Evolutionary conservation across 1,140 invertebrate species (phyloP).

Genomic region (Drosophila takahashii): DNA sequence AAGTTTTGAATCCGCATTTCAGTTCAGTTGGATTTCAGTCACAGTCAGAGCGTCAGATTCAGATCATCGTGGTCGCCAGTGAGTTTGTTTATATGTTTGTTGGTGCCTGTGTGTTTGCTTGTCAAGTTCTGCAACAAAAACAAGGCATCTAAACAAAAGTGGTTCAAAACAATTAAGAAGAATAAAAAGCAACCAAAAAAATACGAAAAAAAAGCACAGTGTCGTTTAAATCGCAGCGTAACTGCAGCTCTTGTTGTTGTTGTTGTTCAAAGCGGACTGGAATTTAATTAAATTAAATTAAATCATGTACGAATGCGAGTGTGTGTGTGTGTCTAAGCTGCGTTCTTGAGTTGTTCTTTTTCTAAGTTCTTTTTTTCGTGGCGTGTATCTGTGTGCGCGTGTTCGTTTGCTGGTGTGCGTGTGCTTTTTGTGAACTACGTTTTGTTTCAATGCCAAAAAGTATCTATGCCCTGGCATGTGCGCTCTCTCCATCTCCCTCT

Average conservation of each 20-base stretch:
- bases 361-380: constrained; percentile 55
- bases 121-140: constrained; percentile 42
- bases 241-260: constrained; percentile 19
- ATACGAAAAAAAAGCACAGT: constrained; percentile 12
- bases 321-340: constrained; percentile 52
- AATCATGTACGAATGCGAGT: constrained; percentile 44
- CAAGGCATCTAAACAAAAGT: constrained; percentile 45
- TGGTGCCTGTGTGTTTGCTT: constrained; percentile 28
- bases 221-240: constrained; percentile 12
- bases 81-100: constrained; percentile 81
- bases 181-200: constrained; percentile 5
- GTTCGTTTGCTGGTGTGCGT: constrained; percentile 30
- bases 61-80: constrained; percentile 60
- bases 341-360: constrained; percentile 58
- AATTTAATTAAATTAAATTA: constrained; percentile 64
- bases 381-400: constrained; percentile 25
- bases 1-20: constrained; percentile 64
- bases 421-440: constrained; percentile 80
- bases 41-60: constrained; percentile 68
- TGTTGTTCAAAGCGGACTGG: constrained; percentile 23
- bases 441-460: constrained; percentile 83
- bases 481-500: constrained; percentile 43
- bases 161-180: constrained; percentile 38
- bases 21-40: constrained; percentile 80
- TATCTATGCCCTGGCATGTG: constrained; percentile 72